These are phyloP conservation scores for Apamea monoglypha DNA, from an alignment of 2,888 invertebrate genomes.

Conservation along the genomic window DNA sequence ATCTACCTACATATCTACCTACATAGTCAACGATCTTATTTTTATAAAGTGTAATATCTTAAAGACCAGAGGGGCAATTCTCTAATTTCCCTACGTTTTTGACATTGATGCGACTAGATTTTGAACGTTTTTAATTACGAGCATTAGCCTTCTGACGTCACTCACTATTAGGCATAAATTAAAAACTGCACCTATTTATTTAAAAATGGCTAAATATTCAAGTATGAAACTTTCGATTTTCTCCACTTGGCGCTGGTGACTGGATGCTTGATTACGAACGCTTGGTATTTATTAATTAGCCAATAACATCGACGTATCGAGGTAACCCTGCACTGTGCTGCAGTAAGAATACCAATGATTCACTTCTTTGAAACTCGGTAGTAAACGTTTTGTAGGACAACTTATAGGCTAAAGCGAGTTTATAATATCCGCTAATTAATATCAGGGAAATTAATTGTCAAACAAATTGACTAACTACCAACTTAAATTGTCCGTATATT, in stretches of 20 bases:
- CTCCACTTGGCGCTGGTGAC: conserved; percentile 43
- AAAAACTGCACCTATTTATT: conserved; percentile 6
- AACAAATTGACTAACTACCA: neutral
- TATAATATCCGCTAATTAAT: neutral
- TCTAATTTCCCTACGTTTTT: too few relatives aligned
- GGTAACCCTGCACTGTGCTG: conserved; percentile 39
- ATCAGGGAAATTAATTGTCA: neutral
- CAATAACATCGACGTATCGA: conserved; percentile 39
- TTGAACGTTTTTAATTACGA: too few relatives aligned
- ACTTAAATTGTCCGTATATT: neutral
- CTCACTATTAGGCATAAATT: neutral
- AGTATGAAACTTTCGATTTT: conserved; percentile 45
- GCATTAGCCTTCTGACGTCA: too few relatives aligned
- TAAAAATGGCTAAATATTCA: conserved; percentile 2
- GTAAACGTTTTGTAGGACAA: conserved; percentile 1
- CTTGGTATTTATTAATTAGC: conserved; percentile 59
- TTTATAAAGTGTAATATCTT: too few relatives aligned
- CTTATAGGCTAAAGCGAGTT: neutral
- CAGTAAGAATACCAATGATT: conserved; percentile 65
- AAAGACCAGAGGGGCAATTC: too few relatives aligned
- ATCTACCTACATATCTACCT: too few relatives aligned
- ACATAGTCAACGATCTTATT: too few relatives aligned
- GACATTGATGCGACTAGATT: too few relatives aligned
- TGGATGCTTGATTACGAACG: conserved; percentile 49
- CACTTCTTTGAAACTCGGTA: conserved; percentile 57